Conservation (phyloP, 2,888 invertebrate genomes). For the Gnatocerus cornutus region DNA sequence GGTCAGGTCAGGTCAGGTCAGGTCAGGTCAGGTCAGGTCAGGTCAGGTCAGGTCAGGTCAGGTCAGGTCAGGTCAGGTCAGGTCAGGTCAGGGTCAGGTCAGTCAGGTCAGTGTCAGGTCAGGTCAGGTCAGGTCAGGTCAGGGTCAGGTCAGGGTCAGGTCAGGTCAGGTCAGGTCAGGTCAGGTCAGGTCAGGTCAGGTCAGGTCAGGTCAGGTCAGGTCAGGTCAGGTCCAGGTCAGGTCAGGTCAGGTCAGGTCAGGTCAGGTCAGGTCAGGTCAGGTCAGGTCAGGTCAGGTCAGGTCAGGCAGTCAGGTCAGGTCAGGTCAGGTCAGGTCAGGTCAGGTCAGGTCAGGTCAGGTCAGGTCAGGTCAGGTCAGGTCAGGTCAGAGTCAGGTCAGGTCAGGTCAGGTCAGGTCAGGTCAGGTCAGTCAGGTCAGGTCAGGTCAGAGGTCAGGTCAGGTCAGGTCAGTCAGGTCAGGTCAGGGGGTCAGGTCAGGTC, state of each 20-base stretch:
- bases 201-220: slow-evolving; percentile 14
- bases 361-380: slow-evolving; percentile 14
- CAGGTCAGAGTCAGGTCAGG: slow-evolving; percentile 14
- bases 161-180: slow-evolving; percentile 13
- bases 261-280: slow-evolving; percentile 14
- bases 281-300: slow-evolving; percentile 13
- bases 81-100: too few relatives aligned
- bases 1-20: too few relatives aligned
- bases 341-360: slow-evolving; percentile 14
- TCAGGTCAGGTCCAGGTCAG: slow-evolving; percentile 14
- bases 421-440: slow-evolving; percentile 10
- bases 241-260: slow-evolving; percentile 14
- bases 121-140: neutral
- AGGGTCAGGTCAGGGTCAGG: neutral
- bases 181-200: slow-evolving; percentile 14
- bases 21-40: too few relatives aligned
- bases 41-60: neutral
- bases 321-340: slow-evolving; percentile 14
- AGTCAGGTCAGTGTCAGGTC: too few relatives aligned
- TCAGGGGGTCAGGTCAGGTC: slow-evolving; percentile 3
- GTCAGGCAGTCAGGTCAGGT: slow-evolving; percentile 3
- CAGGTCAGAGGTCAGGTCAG: neutral
- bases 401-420: slow-evolving; percentile 14
- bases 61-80: too few relatives aligned
- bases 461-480: neutral